Evolutionary conservation across 2,888 invertebrate genomes (phyloP), one percentile per base, ranked within the genome.

Genomic region (Emmelina monodactyla): DNA sequence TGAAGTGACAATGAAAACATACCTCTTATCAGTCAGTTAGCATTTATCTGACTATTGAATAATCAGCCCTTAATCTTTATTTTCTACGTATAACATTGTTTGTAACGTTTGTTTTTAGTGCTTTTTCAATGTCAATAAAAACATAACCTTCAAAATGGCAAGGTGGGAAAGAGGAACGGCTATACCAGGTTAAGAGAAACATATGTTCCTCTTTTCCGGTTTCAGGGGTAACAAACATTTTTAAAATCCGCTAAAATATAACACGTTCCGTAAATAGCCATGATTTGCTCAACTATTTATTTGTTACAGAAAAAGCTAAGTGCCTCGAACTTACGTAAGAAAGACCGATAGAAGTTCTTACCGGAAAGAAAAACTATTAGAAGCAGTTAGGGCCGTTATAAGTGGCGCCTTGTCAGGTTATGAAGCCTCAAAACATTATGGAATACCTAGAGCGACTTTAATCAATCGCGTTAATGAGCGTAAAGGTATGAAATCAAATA

Each of bases 371-470:
- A 35, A 34, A 31, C 31, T 41, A 34, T 31, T 34, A 38, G 41
- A 41, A 34, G 38, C 38, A 22, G 38, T 38, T 11, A 31, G 14
- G 22, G 38, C 38, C 5, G 38, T 41, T 6, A 41, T 38, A 37
- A 37, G 14, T 33, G 41, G 38, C 3, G 12, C 11, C 12, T 12
- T 40, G 31, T 37, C 37, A 1, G 35, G 37, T 25, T 37, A 40
- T 31, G 32, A 16, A 25, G 40, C 40, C 11, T 35, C 40, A 25
- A 40, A 37, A 33, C 31, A 36, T 34, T 40, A 37, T 31, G 16
- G 33, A 16, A 40, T 40, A 40, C 40, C 40, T n/a, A 40, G 40
- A 30, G 11, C 37, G 13, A 40, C 40, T 11, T 37, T 37, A 11
- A 35, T 40, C 9, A 37, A 40, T 10, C 4, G 25, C 3, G 25